These are phyloP conservation scores for Lithodes maja DNA, from an alignment of 2,888 invertebrate species.

Conservation along the genomic window DNA sequence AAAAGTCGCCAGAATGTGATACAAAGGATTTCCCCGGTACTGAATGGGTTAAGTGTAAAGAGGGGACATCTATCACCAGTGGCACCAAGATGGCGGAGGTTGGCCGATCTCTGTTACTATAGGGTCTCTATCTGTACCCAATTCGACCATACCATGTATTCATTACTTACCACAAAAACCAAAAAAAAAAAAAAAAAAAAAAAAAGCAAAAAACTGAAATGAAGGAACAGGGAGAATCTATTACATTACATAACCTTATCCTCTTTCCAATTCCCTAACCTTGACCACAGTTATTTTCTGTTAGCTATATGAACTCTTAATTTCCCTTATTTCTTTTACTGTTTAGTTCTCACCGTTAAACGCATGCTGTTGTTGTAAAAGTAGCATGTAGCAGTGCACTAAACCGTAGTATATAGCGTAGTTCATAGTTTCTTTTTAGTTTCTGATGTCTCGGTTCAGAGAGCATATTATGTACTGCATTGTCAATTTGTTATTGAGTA, in stretches of 20 bases:
- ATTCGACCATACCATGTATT: constrained; percentile 47
- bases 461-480: background rate
- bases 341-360: constrained; percentile 40
- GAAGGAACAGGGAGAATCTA: constrained; percentile 79
- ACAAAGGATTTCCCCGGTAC: too few relatives aligned
- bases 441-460: constrained; percentile 46
- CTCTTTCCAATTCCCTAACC: constrained; percentile 34
- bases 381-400: constrained; percentile 56
- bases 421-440: constrained; percentile 12
- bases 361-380: constrained; percentile 50
- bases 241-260: constrained; percentile 71
- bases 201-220: constrained; percentile 36
- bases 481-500: too few relatives aligned
- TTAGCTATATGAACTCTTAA: constrained; percentile 56
- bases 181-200: too few relatives aligned
- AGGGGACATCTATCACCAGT: too few relatives aligned
- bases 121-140: background rate
- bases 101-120: too few relatives aligned
- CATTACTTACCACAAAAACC: background rate
- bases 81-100: too few relatives aligned
- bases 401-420: background rate
- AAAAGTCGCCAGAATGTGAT: too few relatives aligned
- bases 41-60: too few relatives aligned
- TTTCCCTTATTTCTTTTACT: constrained; percentile 55
- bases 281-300: constrained; percentile 72